Evolutionary conservation across 2,113 vertebrate genomes (phyloP).

Genomic region (Hyperopisus bebe): DNA sequence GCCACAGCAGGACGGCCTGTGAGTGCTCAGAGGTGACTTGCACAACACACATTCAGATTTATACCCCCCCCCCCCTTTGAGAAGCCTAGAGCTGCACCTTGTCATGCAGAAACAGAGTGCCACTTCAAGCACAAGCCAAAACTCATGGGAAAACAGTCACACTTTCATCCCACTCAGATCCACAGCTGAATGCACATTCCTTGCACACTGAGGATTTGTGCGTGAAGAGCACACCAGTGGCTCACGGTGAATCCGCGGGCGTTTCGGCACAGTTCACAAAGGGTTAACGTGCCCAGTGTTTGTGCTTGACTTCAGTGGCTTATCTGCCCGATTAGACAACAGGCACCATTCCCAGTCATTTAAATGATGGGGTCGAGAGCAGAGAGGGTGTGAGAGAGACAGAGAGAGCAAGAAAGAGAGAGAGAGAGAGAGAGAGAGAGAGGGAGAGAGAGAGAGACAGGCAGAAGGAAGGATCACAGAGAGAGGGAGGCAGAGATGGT

Average conservation of each 20-base stretch:
- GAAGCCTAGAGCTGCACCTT: background rate
- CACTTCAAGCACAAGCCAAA: background rate
- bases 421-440: background rate
- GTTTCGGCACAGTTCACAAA: background rate
- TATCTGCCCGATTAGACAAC: slow-evolving; percentile 8
- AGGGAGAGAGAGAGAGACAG: background rate
- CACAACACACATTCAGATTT: background rate
- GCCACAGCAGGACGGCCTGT: background rate
- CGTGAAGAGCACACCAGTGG: background rate
- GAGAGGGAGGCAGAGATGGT: background rate
- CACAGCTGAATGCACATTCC: background rate
- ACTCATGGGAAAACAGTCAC: background rate
- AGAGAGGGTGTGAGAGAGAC: background rate
- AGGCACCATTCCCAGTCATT: background rate
- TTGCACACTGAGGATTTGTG: background rate
- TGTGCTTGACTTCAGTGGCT: background rate
- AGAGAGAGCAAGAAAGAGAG: background rate
- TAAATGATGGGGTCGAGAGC: background rate
- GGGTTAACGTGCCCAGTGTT: background rate
- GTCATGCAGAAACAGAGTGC: background rate
- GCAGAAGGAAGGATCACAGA: background rate
- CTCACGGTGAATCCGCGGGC: background rate
- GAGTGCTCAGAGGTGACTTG: background rate
- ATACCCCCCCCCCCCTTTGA: background rate
- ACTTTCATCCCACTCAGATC: background rate